A percentile compares a stretch with the other conserved stretches of the same genome.
phyloP scores from a whole-genome alignment of 2,113 vertebrate genomes.

The Bufo bufo region DNA sequence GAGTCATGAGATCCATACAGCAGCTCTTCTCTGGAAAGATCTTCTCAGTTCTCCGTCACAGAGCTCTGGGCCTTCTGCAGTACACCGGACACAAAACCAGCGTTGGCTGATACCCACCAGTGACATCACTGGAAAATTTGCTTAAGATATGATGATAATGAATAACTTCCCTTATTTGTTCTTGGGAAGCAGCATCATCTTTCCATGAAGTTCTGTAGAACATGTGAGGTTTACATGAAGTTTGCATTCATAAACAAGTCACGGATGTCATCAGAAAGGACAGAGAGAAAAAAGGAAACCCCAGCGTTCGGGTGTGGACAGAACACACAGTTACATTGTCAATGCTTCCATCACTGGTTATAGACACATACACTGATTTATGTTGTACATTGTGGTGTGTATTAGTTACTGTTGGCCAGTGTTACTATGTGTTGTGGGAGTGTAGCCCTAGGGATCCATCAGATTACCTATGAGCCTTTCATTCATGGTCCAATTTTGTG shows the following conservation, averaged over 20 bases:
- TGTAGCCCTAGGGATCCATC: background rate
- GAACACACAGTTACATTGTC: background rate
- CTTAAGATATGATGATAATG: background rate
- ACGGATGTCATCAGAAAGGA: background rate
- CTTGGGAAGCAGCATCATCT: background rate
- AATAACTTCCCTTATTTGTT: constrained; percentile 11
- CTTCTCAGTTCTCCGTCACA: background rate
- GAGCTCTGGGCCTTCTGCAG: too few relatives aligned
- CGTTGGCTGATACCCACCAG: background rate
- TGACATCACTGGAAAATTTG: background rate
- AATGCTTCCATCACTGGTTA: background rate
- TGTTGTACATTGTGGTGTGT: background rate
- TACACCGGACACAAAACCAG: background rate
- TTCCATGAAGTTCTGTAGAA: background rate
- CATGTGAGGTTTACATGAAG: constrained; percentile 2
- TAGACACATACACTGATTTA: background rate
- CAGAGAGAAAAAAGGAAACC: background rate
- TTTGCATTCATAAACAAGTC: background rate
- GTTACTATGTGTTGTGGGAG: background rate
- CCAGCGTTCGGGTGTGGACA: background rate
- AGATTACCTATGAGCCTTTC: background rate
- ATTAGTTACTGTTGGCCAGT: background rate
- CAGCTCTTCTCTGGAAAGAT: background rate
- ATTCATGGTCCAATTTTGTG: too few relatives aligned
- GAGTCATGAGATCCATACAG: background rate